Evolutionary conservation across 92 coral and sea anemone species (phyloP).

Genomic region (Phymanthus crucifer): DNA sequence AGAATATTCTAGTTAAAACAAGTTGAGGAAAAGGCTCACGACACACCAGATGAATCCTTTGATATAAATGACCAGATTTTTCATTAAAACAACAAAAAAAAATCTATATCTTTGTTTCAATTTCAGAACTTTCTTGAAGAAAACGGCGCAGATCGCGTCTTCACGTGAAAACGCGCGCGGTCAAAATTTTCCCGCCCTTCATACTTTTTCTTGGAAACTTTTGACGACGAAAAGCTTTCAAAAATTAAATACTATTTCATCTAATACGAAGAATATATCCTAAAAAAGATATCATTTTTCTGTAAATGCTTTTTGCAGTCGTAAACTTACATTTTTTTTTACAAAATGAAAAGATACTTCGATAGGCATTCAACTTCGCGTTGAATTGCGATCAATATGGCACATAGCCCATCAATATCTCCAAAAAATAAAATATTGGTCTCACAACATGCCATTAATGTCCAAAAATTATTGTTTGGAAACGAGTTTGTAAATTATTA

Average conservation of each 20-base stretch:
- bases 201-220: not conserved
- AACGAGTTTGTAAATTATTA: slow-evolving; percentile 49
- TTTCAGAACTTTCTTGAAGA: not conserved
- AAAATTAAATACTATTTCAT: not conserved
- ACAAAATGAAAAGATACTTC: not conserved
- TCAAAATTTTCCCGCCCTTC: not conserved
- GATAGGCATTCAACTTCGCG: not conserved
- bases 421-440: not conserved
- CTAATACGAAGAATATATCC: not conserved
- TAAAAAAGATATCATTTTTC: not conserved
- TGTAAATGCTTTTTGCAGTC: not conserved
- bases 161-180: not conserved
- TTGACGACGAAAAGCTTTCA: too few relatives aligned
- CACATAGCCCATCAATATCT: not conserved
- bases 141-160: not conserved
- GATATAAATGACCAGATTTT: too few relatives aligned
- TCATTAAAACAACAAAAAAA: too few relatives aligned
- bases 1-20: not conserved
- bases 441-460: slow-evolving; percentile 1
- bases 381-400: not conserved
- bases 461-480: slow-evolving; percentile 19
- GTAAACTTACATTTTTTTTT: not conserved
- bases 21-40: not conserved
- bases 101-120: too few relatives aligned
- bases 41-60: not conserved